Conservation (phyloP, 2,797 vertebrate species). For the Erpetoichthys calabaricus region DNA sequence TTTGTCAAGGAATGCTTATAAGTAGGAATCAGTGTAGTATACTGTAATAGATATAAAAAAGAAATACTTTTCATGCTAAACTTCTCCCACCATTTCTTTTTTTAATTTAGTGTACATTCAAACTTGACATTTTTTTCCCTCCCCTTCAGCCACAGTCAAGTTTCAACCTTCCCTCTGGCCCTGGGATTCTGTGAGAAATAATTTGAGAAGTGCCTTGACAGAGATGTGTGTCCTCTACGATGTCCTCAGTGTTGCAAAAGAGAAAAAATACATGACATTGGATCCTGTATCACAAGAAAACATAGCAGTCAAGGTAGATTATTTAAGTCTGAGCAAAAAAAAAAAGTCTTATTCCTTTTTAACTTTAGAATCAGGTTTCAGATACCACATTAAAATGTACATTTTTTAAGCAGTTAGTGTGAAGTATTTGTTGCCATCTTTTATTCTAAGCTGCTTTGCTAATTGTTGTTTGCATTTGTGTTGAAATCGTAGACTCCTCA, state of each 20-base stretch:
- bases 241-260: conserved; percentile 86
- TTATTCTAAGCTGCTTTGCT: no score
- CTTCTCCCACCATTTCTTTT: background rate
- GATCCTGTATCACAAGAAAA: conserved; percentile 85
- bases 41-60: no score
- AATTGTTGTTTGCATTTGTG: no score
- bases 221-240: conserved; percentile 95
- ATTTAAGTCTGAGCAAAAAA: background rate
- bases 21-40: no score
- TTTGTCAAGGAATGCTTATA: no score
- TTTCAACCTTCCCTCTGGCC: conserved; percentile 95
- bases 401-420: no score
- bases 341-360: no score
- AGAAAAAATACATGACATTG: conserved; percentile 94
- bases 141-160: conserved; percentile 65
- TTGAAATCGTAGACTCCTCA: conserved; percentile 61
- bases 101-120: background rate
- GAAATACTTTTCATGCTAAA: background rate
- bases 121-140: background rate
- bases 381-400: no score
- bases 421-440: no score
- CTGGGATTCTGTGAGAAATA: conserved; percentile 93
- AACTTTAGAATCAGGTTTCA: no score
- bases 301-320: conserved; percentile 38
- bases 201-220: conserved; percentile 74